phyloP scores from a whole-genome alignment of 2,113 vertebrate species.

The Jaculus jaculus region DNA sequence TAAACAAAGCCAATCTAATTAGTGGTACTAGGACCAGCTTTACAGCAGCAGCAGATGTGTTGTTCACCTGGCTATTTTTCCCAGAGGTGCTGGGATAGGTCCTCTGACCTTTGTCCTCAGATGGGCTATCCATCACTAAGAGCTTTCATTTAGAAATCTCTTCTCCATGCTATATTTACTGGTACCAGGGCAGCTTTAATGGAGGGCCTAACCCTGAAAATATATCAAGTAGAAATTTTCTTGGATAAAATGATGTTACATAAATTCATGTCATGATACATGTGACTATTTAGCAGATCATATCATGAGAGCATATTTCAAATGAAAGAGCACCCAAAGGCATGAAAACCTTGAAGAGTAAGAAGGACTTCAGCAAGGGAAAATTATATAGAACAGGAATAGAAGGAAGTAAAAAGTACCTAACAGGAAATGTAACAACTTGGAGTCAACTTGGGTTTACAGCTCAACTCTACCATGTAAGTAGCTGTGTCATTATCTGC shows the following conservation, averaged over 20 bases:
- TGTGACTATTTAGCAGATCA: neutral
- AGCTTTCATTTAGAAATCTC: neutral
- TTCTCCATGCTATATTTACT: neutral
- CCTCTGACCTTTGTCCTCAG: neutral
- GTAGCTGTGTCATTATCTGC: neutral
- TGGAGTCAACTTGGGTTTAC: neutral
- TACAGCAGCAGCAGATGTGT: neutral
- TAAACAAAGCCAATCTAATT: constrained; percentile 37
- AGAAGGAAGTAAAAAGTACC: neutral
- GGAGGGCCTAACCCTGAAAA: neutral
- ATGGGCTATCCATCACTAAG: neutral
- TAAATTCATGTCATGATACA: constrained; percentile 26
- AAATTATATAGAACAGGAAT: neutral
- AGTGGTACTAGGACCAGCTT: neutral
- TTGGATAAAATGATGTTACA: constrained; percentile 10
- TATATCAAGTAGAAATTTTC: neutral
- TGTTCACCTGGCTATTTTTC: neutral
- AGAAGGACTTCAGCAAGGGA: neutral
- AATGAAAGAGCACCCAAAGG: neutral
- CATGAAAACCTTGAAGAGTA: constrained; percentile 3
- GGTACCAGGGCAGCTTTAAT: neutral
- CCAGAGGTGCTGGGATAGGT: neutral
- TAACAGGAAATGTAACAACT: neutral
- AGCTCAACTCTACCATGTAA: neutral
- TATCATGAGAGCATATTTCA: constrained; percentile 1